Evolutionary conservation across 2,888 invertebrate genomes (phyloP), one percentile per base, ranked within the genome.

Genomic region (Tiphia femorata): DNA sequence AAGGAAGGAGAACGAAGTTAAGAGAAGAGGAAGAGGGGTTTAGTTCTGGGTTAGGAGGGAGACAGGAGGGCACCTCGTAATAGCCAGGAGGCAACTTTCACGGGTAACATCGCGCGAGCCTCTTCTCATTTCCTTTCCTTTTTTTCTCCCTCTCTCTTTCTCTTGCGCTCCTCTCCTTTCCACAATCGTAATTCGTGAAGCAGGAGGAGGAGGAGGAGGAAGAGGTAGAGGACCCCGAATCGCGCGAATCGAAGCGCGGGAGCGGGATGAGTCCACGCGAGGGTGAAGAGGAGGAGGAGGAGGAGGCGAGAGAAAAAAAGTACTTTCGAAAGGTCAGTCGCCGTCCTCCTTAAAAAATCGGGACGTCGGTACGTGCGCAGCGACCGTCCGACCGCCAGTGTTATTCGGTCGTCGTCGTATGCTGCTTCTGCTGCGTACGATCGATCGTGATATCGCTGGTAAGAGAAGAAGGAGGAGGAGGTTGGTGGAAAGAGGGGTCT

Each of bases 31-130:
- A n/a, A n/a, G n/a, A n/a, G n/a, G n/a, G n/a, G n/a, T n/a, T n/a
- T n/a, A n/a, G n/a, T n/a, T n/a, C n/a, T n/a, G n/a, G n/a, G n/a
- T n/a, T n/a, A n/a, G n/a, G n/a, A n/a, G 10, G 29, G 42, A 10
- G 5, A 59, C 48, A 42, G 23, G 21, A 21, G 58, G 58, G 57
- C 49, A 51, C 55, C 63, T 65, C 54, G 59, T 67, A 63, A 63
- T 68, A 64, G 64, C 73, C 70, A 69, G 64, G 58, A 71, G 71
- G 73, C 75, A 75, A 78, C 77, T 78, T 78, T 77, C 77, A 74
- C 77, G 58, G 53, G 53, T 65, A 68, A 66, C 63, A 16, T 53
- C 55, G 46, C 35, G 48, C n/a, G n/a, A n/a, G n/a, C n/a, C n/a
- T n/a, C n/a, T n/a, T n/a, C n/a, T 38, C 43, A 12, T 6, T 1